phyloP scores from a whole-genome alignment of 2,888 invertebrate species.

The Machimus rusticus region DNA sequence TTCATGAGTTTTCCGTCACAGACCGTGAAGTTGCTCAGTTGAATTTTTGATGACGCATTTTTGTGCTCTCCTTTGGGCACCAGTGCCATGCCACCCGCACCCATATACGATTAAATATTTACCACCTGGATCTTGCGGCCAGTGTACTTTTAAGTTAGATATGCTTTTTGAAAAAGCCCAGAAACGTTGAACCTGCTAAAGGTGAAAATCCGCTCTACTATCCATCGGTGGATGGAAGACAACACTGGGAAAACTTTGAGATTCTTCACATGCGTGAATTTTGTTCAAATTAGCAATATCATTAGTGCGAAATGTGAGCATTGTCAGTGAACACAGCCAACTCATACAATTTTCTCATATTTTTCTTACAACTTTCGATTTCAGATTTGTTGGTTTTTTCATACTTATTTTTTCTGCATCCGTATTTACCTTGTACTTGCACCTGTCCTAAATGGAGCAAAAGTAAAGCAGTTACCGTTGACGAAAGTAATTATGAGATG shows the following conservation, averaged over 20 bases:
- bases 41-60: conserved; percentile 20
- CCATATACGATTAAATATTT: neutral
- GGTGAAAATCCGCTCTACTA: neutral
- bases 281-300: neutral
- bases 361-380: neutral
- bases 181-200: neutral
- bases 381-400: neutral
- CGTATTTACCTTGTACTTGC: neutral
- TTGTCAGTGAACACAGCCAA: neutral
- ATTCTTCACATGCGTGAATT: neutral
- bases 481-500: neutral
- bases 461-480: neutral
- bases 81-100: neutral
- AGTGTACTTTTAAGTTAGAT: neutral
- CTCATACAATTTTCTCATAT: neutral
- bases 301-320: neutral
- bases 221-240: neutral
- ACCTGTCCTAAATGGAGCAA: neutral
- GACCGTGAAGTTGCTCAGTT: neutral
- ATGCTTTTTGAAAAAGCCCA: neutral
- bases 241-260: neutral
- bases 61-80: neutral
- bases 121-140: neutral
- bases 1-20: conserved; percentile 13
- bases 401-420: neutral